A percentile compares a stretch with the other conserved stretches of the same genome.
Conservation (phyloP, 2,888 invertebrate genomes). For the Hemistola chrysoprasaria region DNA sequence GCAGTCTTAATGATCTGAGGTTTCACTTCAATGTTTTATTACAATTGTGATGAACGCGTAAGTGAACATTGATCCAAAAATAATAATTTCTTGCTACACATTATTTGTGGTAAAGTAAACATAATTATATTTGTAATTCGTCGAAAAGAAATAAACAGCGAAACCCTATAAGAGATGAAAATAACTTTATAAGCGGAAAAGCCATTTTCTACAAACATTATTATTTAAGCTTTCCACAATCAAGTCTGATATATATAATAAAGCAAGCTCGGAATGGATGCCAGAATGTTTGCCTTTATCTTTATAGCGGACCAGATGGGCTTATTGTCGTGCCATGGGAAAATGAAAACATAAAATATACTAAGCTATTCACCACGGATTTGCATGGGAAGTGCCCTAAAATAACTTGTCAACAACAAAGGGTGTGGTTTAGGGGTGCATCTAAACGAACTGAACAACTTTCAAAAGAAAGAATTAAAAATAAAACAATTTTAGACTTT, state of each 20-base stretch:
- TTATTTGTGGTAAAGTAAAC: no score
- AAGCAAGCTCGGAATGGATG: conserved; percentile 17
- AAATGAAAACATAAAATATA: conserved; percentile 1
- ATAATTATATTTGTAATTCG: no score
- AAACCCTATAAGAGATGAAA: conserved; percentile 4
- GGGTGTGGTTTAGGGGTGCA: no score
- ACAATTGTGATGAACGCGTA: no score
- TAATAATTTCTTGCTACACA: no score
- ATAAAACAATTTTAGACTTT: no score
- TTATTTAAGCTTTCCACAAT: conserved; percentile 23
- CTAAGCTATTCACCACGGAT: conserved; percentile 1
- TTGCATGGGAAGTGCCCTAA: not conserved
- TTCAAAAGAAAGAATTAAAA: no score
- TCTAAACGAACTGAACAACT: no score
- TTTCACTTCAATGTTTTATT: no score
- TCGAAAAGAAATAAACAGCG: not conserved
- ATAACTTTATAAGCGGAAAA: conserved; percentile 15
- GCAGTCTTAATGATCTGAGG: no score
- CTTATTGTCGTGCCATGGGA: conserved; percentile 10
- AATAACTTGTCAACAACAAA: no score
- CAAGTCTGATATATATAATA: conserved; percentile 18
- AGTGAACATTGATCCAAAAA: no score
- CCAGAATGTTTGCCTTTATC: conserved; percentile 19
- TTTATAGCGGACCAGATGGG: conserved; percentile 20
- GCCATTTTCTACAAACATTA: conserved; percentile 16